phyloP scores from a whole-genome alignment of 2,113 vertebrate genomes.

The Monarcha castaneiventris region DNA sequence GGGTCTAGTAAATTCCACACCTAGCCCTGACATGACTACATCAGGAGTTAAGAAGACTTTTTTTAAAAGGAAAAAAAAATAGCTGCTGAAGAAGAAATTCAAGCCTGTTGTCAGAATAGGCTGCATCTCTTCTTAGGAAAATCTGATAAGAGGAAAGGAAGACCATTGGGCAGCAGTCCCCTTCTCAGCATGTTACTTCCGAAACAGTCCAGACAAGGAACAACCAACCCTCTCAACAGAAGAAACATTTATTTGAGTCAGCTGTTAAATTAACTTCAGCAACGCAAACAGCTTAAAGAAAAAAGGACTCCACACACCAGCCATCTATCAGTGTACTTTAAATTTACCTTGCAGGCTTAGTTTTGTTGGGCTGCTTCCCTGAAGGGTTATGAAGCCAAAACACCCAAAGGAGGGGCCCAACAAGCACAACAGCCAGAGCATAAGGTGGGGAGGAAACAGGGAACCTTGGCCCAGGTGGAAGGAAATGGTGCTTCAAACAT shows the following conservation, averaged over 20 bases:
- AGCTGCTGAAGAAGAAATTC: background rate
- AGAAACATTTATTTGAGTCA: background rate
- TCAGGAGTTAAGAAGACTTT: background rate
- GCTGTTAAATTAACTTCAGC: background rate
- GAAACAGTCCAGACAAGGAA: background rate
- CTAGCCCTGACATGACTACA: background rate
- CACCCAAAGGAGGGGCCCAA: background rate
- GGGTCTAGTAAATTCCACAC: background rate
- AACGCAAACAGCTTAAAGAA: background rate
- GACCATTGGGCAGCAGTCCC: background rate
- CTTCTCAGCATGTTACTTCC: background rate
- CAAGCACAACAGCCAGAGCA: background rate
- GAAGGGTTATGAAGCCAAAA: background rate
- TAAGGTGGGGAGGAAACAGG: accelerated
- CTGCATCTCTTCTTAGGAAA: background rate
- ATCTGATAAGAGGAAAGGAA: background rate
- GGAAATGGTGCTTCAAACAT: background rate
- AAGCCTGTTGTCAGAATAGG: background rate
- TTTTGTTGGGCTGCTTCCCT: background rate
- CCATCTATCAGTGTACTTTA: background rate
- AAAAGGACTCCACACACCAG: background rate
- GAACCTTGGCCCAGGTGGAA: background rate
- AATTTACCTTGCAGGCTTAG: background rate
- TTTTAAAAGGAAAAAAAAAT: background rate
- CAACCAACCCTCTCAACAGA: background rate